Evolutionary conservation across 2,888 invertebrate species (phyloP).

Genomic region (Epinotia ramella): DNA sequence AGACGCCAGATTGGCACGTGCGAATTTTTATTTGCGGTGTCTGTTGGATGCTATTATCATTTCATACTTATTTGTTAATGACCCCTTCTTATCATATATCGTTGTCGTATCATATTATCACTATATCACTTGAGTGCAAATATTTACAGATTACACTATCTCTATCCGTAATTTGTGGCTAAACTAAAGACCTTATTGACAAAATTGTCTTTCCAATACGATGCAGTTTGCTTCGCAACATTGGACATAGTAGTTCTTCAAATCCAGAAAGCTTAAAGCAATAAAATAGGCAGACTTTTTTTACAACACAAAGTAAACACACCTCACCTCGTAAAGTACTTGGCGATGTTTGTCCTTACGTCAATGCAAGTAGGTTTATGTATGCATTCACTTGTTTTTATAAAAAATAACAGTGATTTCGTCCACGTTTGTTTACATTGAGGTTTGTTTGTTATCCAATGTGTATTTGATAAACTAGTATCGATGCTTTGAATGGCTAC

Average conservation of each 20-base stretch:
- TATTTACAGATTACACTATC: slow-evolving; percentile 35
- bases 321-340: slow-evolving; percentile 1
- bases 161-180: not conserved
- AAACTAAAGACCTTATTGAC: not conserved
- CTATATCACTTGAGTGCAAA: slow-evolving; percentile 1
- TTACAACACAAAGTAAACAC: not conserved
- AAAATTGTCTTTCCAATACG: not conserved
- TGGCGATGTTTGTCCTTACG: slow-evolving; percentile 1
- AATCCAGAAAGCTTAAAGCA: slow-evolving; percentile 1
- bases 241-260: no score
- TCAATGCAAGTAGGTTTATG: not conserved
- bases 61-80: slow-evolving; percentile 1
- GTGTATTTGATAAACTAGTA: not conserved
- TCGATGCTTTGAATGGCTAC: slow-evolving; percentile 52
- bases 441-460: not conserved
- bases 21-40: not conserved
- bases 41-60: no score
- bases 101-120: slow-evolving; percentile 18
- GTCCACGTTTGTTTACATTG: slow-evolving; percentile 29
- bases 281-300: not conserved
- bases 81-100: slow-evolving; percentile 24
- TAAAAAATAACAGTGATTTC: not conserved
- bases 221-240: not conserved
- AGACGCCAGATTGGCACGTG: not conserved
- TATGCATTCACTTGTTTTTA: slow-evolving; percentile 20